A percentile compares a stretch with the other conserved stretches of the same genome.
Conservation (phyloP, 1,140 invertebrate genomes). For the Steinernema feltiae region DNA sequence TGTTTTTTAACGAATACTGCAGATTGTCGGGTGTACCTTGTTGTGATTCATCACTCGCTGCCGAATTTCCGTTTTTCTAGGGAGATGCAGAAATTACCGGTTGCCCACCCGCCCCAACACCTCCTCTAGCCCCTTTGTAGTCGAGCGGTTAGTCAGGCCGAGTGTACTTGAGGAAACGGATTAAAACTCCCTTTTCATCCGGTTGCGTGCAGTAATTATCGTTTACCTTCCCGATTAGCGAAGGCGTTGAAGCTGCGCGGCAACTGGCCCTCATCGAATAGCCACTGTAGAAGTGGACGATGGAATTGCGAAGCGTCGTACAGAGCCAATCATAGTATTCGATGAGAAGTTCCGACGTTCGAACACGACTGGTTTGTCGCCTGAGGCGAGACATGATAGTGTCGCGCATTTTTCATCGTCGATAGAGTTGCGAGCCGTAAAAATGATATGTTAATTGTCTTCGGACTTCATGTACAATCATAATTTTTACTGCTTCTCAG, state of each 20-base stretch:
- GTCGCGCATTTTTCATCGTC: not conserved
- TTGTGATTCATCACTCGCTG: not conserved
- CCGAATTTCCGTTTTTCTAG: not conserved
- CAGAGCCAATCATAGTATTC: not conserved
- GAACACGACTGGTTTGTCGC: not conserved
- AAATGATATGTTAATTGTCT: slow-evolving; percentile 12
- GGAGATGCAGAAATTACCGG: not conserved
- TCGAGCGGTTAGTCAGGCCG: not conserved
- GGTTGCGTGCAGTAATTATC: not conserved
- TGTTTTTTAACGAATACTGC: not conserved
- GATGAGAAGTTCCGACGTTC: slow-evolving; percentile 1
- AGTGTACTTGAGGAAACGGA: not conserved
- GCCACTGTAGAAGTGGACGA: not conserved
- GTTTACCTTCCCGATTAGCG: slow-evolving; percentile 7
- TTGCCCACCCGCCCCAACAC: not conserved
- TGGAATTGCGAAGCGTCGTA: not conserved
- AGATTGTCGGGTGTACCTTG: not conserved
- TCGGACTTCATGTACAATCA: not conserved
- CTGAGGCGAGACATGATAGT: not conserved
- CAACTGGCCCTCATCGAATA: not conserved
- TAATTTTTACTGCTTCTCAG: not conserved
- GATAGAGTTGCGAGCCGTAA: slow-evolving; percentile 1
- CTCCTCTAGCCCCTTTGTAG: not conserved
- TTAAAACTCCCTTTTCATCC: not conserved
- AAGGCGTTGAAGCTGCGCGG: not conserved